A percentile compares a stretch with the other conserved stretches of the same genome.
These are phyloP conservation scores for Falco naumanni DNA, from an alignment of 2,797 vertebrate species.

Conservation along the genomic window DNA sequence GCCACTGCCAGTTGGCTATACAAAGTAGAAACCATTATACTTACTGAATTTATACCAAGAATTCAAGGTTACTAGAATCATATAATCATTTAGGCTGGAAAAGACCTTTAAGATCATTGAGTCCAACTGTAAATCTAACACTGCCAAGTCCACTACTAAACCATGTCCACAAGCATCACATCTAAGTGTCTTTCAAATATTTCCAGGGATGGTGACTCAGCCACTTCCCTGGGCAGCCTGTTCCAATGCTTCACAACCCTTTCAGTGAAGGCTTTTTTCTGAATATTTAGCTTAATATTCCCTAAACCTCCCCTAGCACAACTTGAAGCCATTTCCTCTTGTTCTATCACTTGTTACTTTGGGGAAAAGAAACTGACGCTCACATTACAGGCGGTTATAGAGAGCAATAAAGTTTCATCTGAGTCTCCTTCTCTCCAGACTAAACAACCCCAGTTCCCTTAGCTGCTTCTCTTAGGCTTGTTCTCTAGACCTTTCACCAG, in stretches of 20 bases:
- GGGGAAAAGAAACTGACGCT: neutral
- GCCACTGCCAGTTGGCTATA: neutral
- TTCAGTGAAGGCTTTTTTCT: neutral
- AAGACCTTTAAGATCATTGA: neutral
- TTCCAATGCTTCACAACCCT: neutral
- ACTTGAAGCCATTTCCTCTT: neutral
- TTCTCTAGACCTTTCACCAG: neutral
- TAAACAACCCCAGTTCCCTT: neutral
- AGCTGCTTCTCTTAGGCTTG: rapidly evolving
- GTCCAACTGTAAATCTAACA: neutral
- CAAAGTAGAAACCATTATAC: neutral
- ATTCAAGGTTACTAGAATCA: neutral
- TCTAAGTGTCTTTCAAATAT: neutral
- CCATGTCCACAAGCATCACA: neutral
- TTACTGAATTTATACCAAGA: neutral
- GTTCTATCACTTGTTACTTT: neutral
- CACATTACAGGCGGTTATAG: no score
- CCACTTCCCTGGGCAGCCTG: neutral
- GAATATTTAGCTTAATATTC: neutral
- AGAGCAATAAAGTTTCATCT: neutral
- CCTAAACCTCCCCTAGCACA: neutral
- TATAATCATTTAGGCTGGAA: neutral
- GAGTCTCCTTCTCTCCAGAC: neutral
- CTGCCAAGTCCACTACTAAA: neutral
- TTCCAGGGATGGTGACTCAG: neutral